Evolutionary conservation across 2,797 vertebrate genomes (phyloP), one percentile per base, ranked within the genome.

Genomic region (Hafferia zeledoni): DNA sequence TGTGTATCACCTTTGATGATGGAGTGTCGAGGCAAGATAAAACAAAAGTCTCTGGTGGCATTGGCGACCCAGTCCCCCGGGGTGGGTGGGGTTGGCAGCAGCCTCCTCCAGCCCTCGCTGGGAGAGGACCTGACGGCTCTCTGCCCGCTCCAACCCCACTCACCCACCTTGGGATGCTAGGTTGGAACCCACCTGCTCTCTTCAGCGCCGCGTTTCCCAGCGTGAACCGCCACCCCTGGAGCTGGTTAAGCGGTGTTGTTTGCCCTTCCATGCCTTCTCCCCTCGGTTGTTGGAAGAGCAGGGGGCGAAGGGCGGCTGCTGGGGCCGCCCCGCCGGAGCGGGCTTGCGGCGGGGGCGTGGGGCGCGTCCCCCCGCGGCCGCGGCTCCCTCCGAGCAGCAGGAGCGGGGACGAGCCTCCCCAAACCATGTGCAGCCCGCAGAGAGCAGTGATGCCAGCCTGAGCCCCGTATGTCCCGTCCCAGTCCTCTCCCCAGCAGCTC

Each of bases 31-130:
- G 72, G 15, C 4, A 9, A 25, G 16, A 22, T 31, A 49, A 30
- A n/a, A 8, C 16, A 31, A 8, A 69, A 3, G 15, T 33, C 19
- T 0, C 28, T 0, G 60, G 27, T 6, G 39, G 35, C 60, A 37
- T 16, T 20, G 72, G 25, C 64, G 24, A 6, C 19, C 9, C 19
- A 2, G 3, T 2, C 7, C 15, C 17, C 57, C 3, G 31, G 9
- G 3, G 5, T 19, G 30, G 74, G 24, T 27, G 64, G 19, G 63
- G 33, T 2, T 39, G 72, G 23, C 70, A 31, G 59, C 15, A 47
- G 33, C 28, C 24, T 35, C 57, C 61, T 3, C 12, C 12, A 6
- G 43, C 20, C 10, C 33, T 7, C 5, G 4, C 57, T 2, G 8
- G 7, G 25, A 23, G 57, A 10, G 20, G 3, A 10, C 19, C 17